Evolutionary conservation across 2,113 vertebrate genomes (phyloP), one percentile per base, ranked within the genome.

Genomic region (Osmerus mordax): DNA sequence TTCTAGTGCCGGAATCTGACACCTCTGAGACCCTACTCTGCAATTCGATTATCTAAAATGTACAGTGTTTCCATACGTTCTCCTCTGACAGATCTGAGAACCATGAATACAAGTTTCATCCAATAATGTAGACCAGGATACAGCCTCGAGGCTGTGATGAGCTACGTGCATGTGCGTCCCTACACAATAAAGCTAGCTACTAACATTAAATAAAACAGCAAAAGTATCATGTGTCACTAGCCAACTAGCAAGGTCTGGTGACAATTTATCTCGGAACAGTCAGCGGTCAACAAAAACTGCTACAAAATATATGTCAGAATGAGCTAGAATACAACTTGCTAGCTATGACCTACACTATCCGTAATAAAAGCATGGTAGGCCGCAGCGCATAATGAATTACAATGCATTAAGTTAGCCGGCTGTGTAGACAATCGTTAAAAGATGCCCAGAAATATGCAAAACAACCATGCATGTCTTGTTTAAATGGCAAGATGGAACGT

Each of bases 321-420:
- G 11, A 60, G 21, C 58, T 60, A 23, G 11, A 15, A 23, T 0
- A 19, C 19, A 56, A 56, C 25, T 69, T 29, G 65, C 70, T 71
- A 67, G 64, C 25, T 51, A 36, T 86, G 76, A 87, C 85, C 84
- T 75, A 72, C 70, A 74, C 64, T 60, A 12, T 13, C 14, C 28
- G 66, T 28, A 21, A 41, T 76, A 75, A 76, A 67, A 67, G 74
- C 78, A 60, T 71, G 76, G 67, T 77, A 86, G 86, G 88, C 87
- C 86, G 72, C 79, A 9, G 73, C 76, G 69, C 71, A 74, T 14
- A 64, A 73, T 15, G 66, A 80, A 66, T 64, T 66, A 65, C 14
- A 62, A 16, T 67, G 28, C 58, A 63, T 53, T 7, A 53, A 76
- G 69, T 76, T 70, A 67, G 56, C 71, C 64, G 11, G 21, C 28